phyloP scores from a whole-genome alignment of 2,113 vertebrate species.

The Peromyscus maniculatus region DNA sequence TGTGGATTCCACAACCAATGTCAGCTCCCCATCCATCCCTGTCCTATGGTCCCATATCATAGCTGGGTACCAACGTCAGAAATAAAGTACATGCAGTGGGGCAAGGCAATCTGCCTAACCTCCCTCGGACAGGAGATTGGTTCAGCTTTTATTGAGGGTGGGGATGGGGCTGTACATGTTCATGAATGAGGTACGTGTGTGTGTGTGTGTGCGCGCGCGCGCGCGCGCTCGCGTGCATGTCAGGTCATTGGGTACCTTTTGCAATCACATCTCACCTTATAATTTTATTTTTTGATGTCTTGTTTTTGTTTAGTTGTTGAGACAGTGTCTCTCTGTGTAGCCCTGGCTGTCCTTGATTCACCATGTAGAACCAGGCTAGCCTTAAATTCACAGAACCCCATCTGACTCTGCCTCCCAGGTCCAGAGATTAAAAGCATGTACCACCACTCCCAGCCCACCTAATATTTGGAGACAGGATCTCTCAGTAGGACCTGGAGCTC shows the following conservation, averaged over 20 bases:
- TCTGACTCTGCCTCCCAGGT: neutral
- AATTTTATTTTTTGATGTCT: neutral
- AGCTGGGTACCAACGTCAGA: neutral
- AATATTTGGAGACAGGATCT: neutral
- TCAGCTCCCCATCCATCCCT: neutral
- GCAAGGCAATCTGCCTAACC: neutral
- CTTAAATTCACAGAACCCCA: neutral
- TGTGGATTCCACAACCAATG: neutral
- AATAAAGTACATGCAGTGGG: neutral
- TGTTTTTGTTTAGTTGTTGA: neutral
- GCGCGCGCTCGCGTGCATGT: neutral
- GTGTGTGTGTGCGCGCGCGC: neutral
- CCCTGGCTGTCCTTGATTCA: neutral
- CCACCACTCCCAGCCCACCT: neutral
- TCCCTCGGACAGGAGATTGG: neutral
- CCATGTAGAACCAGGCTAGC: neutral
- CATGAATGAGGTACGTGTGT: neutral
- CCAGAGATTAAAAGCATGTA: neutral
- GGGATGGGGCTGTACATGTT: too few relatives aligned
- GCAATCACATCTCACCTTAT: neutral
- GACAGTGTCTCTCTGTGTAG: neutral
- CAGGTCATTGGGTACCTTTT: neutral
- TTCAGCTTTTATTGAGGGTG: neutral
- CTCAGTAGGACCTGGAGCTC: neutral
- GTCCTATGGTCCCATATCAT: neutral